Evolutionary conservation across 2,113 vertebrate species (phyloP), one percentile per base, ranked within the genome.

Genomic region (Dromaius novaehollandiae): DNA sequence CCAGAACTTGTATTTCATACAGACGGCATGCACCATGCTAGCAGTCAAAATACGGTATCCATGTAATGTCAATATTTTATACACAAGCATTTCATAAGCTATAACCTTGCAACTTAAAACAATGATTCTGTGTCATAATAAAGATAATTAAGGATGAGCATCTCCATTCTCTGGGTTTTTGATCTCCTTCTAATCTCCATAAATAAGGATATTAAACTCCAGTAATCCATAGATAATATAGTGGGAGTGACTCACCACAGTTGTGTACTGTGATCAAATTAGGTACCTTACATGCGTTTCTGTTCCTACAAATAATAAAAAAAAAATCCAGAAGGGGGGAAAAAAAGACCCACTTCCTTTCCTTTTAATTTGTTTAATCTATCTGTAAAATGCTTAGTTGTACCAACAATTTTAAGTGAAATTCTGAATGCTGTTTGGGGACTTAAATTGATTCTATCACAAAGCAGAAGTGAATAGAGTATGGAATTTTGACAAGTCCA

Each of bases 61-160:
- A 44, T 95, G 71, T 90, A 88, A 91, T 85, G 88, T 96, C 94
- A 97, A 97, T 95, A 97, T 97, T 97, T 96, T 96, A 95, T 95
- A 94, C 76, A 94, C 95, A 97, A 80, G 1, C 7, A 34, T 83
- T 95, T 91, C 82, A 88, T 89, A 95, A 96, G 56, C 40, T 89
- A 71, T 85, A 96, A 94, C 95, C 95, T 96, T 86, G 73, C 68
- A 96, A 94, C 69, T 94, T 97, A 94, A 93, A 97, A 95, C 94
- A 97, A 97, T 94, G 51, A 93, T 96, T 94, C 79, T 90, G 85
- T 95, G 95, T 97, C 96, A 97, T 94, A 96, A 97, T 93, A 95
- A 76, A 87, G 78, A 97, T 97, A 95, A 96, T 96, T 96, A 95
- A 66, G 78, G 69, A 95, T 95, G 18, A 96, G 34, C 65, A 92